Percentiles rank a stretch among this genome's conserved stretches.
Conservation (phyloP, 2,888 invertebrate species). For the Drosophila demipolita region DNA sequence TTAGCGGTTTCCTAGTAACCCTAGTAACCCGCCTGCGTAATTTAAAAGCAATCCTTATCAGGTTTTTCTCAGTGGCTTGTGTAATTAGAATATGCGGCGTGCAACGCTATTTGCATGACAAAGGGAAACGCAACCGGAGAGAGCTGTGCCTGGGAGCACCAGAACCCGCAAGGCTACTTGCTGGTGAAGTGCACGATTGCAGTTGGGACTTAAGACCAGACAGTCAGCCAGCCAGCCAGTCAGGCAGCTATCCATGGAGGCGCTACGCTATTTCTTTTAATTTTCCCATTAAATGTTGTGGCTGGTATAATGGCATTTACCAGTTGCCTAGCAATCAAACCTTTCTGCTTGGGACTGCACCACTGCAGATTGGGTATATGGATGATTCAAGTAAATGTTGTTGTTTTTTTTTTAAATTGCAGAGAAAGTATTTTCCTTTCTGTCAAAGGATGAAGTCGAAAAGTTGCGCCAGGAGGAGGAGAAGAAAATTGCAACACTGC, state of each 20-base stretch:
- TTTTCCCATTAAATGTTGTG: conserved; percentile 51
- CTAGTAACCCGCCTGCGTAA: conserved; percentile 1
- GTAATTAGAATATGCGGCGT: conserved; percentile 65
- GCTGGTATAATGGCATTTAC: not conserved
- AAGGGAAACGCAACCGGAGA: conserved; percentile 8
- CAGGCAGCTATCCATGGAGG: not conserved
- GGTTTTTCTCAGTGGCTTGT: conserved; percentile 42
- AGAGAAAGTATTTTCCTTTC: conserved; percentile 97
- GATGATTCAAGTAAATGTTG: conserved; percentile 36
- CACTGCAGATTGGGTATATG: conserved; percentile 8
- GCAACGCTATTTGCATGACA: conserved; percentile 58
- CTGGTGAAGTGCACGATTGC: conserved; percentile 13
- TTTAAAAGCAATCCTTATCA: conserved; percentile 38
- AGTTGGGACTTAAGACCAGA: conserved; percentile 24
- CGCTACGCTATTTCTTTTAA: conserved; percentile 40
- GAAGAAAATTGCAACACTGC: conserved; percentile 90
- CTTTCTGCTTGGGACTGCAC: conserved; percentile 4
- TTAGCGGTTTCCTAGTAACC: not conserved
- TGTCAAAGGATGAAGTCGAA: conserved; percentile 97
- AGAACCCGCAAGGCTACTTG: conserved; percentile 10
- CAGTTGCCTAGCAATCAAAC: conserved; percentile 13
- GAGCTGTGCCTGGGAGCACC: not conserved
- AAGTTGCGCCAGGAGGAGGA: conserved; percentile 97
- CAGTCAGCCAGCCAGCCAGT: not conserved
- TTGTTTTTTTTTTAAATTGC: conserved; percentile 25